phyloP scores from a whole-genome alignment of 2,113 vertebrate genomes.

The Eolophus roseicapilla region DNA sequence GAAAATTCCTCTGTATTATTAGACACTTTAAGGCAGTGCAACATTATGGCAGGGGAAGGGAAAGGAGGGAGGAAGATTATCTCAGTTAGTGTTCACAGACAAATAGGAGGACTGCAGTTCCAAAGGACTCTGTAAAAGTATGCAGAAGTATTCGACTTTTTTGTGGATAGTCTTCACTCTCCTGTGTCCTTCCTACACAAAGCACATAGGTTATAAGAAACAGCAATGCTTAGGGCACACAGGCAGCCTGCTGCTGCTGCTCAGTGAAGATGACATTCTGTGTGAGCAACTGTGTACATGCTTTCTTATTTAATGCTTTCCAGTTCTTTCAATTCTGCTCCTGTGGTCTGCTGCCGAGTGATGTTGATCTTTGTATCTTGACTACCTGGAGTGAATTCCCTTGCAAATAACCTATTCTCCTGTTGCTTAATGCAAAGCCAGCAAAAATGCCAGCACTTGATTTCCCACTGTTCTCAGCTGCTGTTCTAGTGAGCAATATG shows the following conservation, averaged over 20 bases:
- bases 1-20: neutral
- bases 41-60: neutral
- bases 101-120: neutral
- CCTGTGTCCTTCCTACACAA: neutral
- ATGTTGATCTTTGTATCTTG: neutral
- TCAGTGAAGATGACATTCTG: neutral
- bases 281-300: rapidly evolving
- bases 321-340: neutral
- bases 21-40: neutral
- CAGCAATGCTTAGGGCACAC: neutral
- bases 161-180: neutral
- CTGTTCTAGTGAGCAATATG: neutral
- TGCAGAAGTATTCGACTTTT: neutral
- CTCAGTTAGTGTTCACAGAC: neutral
- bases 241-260: neutral
- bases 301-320: neutral
- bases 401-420: neutral
- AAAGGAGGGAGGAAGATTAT: neutral
- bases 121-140: neutral
- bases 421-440: conserved; percentile 3
- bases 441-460: neutral
- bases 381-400: neutral
- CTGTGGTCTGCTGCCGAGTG: neutral
- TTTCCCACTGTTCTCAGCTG: neutral
- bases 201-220: neutral